A percentile compares a stretch with the other conserved stretches of the same genome.
phyloP scores from a whole-genome alignment of 2,888 invertebrate genomes.

The Bugula neritina region DNA sequence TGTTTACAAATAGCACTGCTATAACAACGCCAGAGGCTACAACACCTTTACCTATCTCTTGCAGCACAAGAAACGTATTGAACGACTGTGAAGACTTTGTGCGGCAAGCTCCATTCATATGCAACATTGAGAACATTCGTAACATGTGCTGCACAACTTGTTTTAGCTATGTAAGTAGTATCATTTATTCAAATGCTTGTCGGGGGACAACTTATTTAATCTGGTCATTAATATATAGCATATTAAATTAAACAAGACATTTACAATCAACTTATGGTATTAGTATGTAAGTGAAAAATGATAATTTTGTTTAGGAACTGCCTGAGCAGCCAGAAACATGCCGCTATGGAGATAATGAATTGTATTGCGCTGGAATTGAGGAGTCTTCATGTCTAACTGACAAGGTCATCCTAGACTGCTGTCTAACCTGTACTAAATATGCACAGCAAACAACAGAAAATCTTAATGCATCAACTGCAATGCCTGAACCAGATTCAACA shows the following conservation, averaged over 20 bases:
- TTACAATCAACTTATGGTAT: too few relatives aligned
- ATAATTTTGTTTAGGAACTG: slow-evolving; percentile 16
- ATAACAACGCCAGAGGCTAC: neutral
- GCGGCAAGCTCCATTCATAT: neutral
- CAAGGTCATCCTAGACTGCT: neutral
- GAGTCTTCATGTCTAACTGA: neutral
- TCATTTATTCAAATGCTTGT: too few relatives aligned
- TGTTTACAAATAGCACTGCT: too few relatives aligned
- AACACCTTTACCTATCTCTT: slow-evolving; percentile 13
- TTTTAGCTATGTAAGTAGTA: slow-evolving; percentile 5
- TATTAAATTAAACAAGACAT: too few relatives aligned
- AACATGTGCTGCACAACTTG: slow-evolving; percentile 19
- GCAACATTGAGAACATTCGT: neutral
- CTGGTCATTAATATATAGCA: too few relatives aligned
- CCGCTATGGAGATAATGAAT: neutral
- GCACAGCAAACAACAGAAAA: neutral
- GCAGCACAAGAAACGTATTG: neutral
- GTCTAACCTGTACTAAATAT: slow-evolving; percentile 13
- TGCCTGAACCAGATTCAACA: too few relatives aligned
- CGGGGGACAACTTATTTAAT: too few relatives aligned
- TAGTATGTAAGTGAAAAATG: too few relatives aligned
- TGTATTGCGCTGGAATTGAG: neutral
- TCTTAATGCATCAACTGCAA: too few relatives aligned
- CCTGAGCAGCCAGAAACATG: neutral
- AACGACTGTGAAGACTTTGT: slow-evolving; percentile 1